Evolutionary conservation across 2,888 invertebrate genomes (phyloP).

Genomic region (Maniola hyperantus): DNA sequence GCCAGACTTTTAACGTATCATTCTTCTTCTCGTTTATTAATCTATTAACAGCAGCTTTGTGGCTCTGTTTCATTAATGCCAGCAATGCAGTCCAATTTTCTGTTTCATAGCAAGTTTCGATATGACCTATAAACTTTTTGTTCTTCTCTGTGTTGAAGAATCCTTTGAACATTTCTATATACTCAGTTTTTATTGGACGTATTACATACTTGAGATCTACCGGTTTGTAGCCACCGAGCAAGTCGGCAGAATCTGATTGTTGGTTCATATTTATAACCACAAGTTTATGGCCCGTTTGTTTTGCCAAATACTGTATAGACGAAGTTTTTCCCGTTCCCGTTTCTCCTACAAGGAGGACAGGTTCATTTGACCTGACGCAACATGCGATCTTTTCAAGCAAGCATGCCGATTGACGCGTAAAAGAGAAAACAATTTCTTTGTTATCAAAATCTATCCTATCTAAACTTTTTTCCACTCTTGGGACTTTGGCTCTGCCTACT

Average conservation of each 20-base stretch:
- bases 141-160: constrained; percentile 91
- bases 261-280: constrained; percentile 99
- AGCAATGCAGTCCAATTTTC: constrained; percentile 88
- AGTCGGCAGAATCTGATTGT: constrained; percentile 98
- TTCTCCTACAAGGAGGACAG: constrained; percentile 97
- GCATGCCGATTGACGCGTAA: constrained; percentile 90
- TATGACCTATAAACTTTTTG: constrained; percentile 89
- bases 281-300: constrained; percentile 91
- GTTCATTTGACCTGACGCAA: constrained; percentile 91
- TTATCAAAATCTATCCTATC: constrained; percentile 64
- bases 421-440: constrained; percentile 86
- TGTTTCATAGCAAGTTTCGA: constrained; percentile 89
- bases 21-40: constrained; percentile 63
- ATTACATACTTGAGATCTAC: constrained; percentile 94
- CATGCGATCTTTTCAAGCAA: constrained; percentile 94
- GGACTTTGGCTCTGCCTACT: constrained; percentile 87
- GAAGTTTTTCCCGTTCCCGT: constrained; percentile 99
- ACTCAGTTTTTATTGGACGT: constrained; percentile 90
- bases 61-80: constrained; percentile 89
- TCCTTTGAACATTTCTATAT: constrained; percentile 90
- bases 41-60: constrained; percentile 84
- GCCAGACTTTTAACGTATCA: constrained; percentile 83
- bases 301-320: constrained; percentile 94
- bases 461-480: constrained; percentile 66
- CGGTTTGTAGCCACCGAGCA: constrained; percentile 98